Evolutionary conservation across 2,113 vertebrate genomes (phyloP).

Genomic region (Pedionomus torquatus): DNA sequence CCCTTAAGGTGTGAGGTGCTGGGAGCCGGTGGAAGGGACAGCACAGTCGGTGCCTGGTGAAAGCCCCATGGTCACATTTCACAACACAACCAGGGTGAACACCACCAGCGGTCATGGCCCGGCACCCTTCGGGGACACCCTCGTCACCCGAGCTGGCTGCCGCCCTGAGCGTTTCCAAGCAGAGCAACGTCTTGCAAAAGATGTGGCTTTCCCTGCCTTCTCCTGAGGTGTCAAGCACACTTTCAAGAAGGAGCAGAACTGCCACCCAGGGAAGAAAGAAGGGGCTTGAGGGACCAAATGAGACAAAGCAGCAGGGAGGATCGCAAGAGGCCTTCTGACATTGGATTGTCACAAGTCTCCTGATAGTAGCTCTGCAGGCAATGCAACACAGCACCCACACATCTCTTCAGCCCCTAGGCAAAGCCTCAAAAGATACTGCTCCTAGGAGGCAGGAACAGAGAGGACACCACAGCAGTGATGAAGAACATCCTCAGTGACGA

Average conservation of each 20-base stretch:
- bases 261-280: background rate
- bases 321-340: background rate
- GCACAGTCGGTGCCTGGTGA: rapidly evolving
- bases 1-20: background rate
- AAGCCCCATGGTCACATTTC: background rate
- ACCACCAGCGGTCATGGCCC: rapidly evolving
- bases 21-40: background rate
- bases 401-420: background rate
- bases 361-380: background rate
- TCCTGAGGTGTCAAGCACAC: background rate
- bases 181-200: background rate
- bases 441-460: background rate
- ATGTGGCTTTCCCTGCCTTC: background rate
- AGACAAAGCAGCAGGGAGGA: background rate
- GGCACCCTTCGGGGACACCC: background rate
- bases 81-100: background rate
- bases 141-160: background rate
- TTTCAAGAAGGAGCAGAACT: background rate
- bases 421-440: background rate
- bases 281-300: background rate
- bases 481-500: background rate
- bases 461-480: background rate
- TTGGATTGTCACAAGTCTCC: background rate
- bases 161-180: background rate
- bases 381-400: rapidly evolving